A percentile compares a stretch with the other conserved stretches of the same genome.
Evolutionary conservation across 2,888 invertebrate genomes (phyloP).

Genomic region (Metallyticus violacea): DNA sequence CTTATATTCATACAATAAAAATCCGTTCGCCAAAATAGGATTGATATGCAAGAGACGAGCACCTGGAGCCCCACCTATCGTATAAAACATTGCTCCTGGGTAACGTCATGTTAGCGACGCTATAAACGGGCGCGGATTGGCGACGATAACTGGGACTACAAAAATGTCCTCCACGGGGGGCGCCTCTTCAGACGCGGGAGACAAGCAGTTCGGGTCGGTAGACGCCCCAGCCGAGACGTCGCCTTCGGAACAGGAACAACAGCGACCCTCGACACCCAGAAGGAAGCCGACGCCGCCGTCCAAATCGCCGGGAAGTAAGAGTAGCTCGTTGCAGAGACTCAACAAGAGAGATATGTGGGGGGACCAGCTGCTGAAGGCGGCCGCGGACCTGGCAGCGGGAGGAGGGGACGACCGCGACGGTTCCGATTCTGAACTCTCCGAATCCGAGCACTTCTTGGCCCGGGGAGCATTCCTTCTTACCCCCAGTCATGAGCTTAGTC

Average conservation of each 20-base stretch:
- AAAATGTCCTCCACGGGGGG: constrained; percentile 22
- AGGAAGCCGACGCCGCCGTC: neutral
- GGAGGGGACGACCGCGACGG: constrained; percentile 64
- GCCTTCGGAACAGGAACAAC: neutral
- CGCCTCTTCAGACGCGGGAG: constrained; percentile 6
- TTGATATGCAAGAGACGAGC: neutral
- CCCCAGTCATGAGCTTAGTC: constrained; percentile 79
- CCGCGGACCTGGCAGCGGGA: constrained; percentile 51
- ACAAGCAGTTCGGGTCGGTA: neutral
- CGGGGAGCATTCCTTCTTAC: constrained; percentile 76
- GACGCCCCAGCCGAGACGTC: neutral
- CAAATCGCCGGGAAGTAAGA: neutral
- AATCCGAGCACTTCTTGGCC: constrained; percentile 73
- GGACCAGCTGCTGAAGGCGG: constrained; percentile 55
- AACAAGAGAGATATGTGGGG: constrained; percentile 40
- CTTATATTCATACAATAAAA: constrained; percentile 8
- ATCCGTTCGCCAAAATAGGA: neutral
- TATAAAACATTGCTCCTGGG: neutral
- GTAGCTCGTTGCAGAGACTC: constrained; percentile 3
- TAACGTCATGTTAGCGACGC: constrained; percentile 6
- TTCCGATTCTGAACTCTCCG: constrained; percentile 75
- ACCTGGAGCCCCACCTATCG: neutral
- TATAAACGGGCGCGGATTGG: constrained; percentile 20
- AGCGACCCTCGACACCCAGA: neutral
- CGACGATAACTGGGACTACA: constrained; percentile 13